Conservation (phyloP, 2,113 vertebrate species). For the Cathartes aura region DNA sequence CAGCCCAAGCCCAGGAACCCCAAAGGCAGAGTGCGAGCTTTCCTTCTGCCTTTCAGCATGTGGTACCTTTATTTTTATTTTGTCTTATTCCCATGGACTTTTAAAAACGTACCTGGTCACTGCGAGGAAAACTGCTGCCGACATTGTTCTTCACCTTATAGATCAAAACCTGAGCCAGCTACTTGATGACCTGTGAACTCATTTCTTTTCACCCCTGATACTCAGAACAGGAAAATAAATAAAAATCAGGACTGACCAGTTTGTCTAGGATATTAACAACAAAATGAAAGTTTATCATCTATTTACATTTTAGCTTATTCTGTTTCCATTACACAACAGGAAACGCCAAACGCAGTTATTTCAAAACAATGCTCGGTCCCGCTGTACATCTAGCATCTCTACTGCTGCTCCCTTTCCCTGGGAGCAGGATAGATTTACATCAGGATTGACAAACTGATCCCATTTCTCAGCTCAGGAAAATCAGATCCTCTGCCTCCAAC, state of each 20-base stretch:
- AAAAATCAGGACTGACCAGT: not conserved
- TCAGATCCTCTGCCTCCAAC: not conserved
- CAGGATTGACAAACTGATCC: not conserved
- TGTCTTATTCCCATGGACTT: not conserved
- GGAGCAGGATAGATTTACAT: not conserved
- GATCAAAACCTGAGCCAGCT: not conserved
- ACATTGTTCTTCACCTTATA: not conserved
- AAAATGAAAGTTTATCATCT: not conserved
- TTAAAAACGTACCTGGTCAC: not conserved
- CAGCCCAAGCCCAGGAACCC: not conserved
- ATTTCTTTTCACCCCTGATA: not conserved
- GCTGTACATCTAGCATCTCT: not conserved
- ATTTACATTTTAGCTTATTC: not conserved
- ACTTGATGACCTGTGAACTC: not conserved
- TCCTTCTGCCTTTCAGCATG: fast-evolving
- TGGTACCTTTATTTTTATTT: not conserved
- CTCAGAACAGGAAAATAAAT: not conserved
- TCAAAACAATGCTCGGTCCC: not conserved
- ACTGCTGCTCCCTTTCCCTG: not conserved
- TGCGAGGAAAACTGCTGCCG: not conserved
- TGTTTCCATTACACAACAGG: not conserved
- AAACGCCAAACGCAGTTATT: fast-evolving
- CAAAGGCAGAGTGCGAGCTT: fast-evolving
- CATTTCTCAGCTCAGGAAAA: conserved; percentile 12
- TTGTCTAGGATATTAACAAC: not conserved